Percentiles rank a stretch among this genome's conserved stretches.
phyloP scores from a whole-genome alignment of 2,113 vertebrate species.

The Carassius auratus region DNA sequence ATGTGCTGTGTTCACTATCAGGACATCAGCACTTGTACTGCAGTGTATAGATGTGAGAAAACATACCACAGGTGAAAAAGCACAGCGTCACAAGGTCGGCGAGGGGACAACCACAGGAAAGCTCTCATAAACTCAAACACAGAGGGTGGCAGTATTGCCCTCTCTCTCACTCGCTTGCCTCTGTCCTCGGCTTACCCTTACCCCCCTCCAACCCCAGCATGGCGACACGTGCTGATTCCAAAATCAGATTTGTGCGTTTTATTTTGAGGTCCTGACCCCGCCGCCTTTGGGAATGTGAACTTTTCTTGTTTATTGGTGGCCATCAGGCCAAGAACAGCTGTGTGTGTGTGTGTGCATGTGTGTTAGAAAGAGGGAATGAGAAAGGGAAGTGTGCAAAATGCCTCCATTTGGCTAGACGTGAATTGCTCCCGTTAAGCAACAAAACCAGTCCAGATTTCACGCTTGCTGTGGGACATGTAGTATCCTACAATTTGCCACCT shows the following conservation, averaged over 20 bases:
- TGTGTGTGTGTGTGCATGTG: constrained; percentile 43
- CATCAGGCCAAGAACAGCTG: constrained; percentile 61
- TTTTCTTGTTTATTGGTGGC: constrained; percentile 65
- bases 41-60: constrained; percentile 44
- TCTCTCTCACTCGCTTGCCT: constrained; percentile 35
- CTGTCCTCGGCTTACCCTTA: constrained; percentile 71
- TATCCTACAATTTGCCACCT: background rate
- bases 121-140: constrained; percentile 66
- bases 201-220: constrained; percentile 38
- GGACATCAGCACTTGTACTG: constrained; percentile 48
- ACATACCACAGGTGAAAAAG: constrained; percentile 39
- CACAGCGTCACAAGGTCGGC: constrained; percentile 62
- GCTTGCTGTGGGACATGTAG: constrained; percentile 32
- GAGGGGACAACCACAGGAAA: constrained; percentile 69
- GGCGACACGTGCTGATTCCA: constrained; percentile 55
- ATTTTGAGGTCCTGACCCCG: constrained; percentile 65
- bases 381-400: constrained; percentile 47
- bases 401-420: constrained; percentile 57
- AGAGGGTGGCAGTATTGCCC: constrained; percentile 40
- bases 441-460: constrained; percentile 55
- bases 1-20: constrained; percentile 22
- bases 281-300: constrained; percentile 66
- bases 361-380: constrained; percentile 1
- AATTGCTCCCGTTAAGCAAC: constrained; percentile 54
- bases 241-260: constrained; percentile 62